Conservation (phyloP, 1,140 invertebrate genomes). For the Zophobas morio region DNA sequence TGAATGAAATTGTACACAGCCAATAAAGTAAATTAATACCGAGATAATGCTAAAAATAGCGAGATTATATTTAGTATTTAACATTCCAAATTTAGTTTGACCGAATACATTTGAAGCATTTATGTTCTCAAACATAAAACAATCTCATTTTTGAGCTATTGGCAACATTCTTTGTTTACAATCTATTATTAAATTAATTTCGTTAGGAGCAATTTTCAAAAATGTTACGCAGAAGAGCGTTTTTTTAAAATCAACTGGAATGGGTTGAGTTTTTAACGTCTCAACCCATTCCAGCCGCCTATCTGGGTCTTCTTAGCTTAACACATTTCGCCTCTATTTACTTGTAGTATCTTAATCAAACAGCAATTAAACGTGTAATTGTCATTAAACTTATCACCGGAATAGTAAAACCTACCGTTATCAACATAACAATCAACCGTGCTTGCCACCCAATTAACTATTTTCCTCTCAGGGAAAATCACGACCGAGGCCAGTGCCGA, state of each 20-base stretch:
- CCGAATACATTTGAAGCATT: too few species aligned
- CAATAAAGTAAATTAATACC: too few species aligned
- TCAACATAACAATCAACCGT: slow-evolving; percentile 11
- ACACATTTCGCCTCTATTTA: slow-evolving; percentile 7
- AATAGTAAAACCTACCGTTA: slow-evolving; percentile 31
- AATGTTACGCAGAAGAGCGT: too few species aligned
- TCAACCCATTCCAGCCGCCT: neutral
- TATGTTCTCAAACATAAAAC: too few species aligned
- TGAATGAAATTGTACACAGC: too few species aligned
- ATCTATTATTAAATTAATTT: too few species aligned
- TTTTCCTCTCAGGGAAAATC: slow-evolving; percentile 42
- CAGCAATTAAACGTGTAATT: slow-evolving; percentile 21
- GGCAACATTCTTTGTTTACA: too few species aligned
- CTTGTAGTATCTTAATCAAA: slow-evolving; percentile 21
- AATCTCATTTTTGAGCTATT: too few species aligned
- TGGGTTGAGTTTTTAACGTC: too few species aligned
- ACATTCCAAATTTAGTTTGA: neutral
- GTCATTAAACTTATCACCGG: slow-evolving; percentile 36
- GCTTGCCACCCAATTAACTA: slow-evolving; percentile 9
- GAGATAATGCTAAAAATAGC: neutral
- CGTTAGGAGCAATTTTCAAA: too few species aligned
- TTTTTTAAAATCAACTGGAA: too few species aligned
- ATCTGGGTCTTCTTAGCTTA: neutral
- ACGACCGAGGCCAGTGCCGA: slow-evolving; percentile 26
- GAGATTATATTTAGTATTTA: neutral